Percentiles rank a stretch among this genome's conserved stretches.
These are phyloP conservation scores for Thera obeliscata DNA, from an alignment of 2,888 invertebrate genomes.

Conservation along the genomic window DNA sequence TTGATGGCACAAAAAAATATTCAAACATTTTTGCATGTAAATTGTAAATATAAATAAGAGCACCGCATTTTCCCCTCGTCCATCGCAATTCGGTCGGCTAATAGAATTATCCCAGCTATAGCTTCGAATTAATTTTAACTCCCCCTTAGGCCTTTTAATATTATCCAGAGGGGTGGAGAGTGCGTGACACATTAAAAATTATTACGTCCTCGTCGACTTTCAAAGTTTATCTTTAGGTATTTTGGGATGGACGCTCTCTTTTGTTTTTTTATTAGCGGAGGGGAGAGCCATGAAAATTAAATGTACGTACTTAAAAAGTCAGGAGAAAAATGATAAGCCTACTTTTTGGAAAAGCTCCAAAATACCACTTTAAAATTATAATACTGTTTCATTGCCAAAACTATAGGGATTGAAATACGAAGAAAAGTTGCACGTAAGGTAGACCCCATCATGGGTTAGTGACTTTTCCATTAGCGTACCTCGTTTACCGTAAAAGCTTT, in stretches of 20 bases:
- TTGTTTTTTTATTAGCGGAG: constrained; percentile 21
- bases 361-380: background rate
- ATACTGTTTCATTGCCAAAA: background rate
- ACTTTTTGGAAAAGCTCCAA: constrained; percentile 4
- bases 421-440: background rate
- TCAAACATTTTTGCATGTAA: constrained; percentile 29
- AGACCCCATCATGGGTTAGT: background rate
- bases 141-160: constrained; percentile 63
- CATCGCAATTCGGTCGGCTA: constrained; percentile 55
- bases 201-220: constrained; percentile 44
- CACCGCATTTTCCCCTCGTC: constrained; percentile 42
- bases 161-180: constrained; percentile 51
- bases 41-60: constrained; percentile 57
- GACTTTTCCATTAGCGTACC: background rate
- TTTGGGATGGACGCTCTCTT: constrained; percentile 22
- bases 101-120: constrained; percentile 72
- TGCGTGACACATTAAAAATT: constrained; percentile 57
- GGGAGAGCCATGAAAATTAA: constrained; percentile 15
- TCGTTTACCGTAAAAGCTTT: background rate
- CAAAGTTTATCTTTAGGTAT: constrained; percentile 40
- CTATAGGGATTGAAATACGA: background rate
- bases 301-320: constrained; percentile 17
- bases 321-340: constrained; percentile 11
- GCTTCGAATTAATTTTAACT: constrained; percentile 68
- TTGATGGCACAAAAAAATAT: constrained; percentile 21